Evolutionary conservation across 2,888 invertebrate species (phyloP), one percentile per base, ranked within the genome.

Genomic region (Oligia latruncula): DNA sequence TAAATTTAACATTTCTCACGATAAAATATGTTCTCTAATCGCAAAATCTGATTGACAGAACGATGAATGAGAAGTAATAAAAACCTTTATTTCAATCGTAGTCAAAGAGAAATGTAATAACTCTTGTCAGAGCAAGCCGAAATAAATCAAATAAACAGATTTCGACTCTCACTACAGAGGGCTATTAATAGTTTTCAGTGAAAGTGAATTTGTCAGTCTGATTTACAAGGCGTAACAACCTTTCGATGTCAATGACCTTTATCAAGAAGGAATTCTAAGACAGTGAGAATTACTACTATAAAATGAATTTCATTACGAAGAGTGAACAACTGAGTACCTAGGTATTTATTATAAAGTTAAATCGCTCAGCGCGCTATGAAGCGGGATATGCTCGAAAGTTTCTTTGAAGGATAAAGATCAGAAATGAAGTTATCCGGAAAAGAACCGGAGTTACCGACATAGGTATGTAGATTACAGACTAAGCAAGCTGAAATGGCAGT

Each of bases 61-160:
- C 20, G 52, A 49, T 70, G n/a, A 83, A 64, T 60, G 17, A 79
- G 23, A 73, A 70, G 60, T 70, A 68, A 60, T 55, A 40, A 29
- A 60, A 71, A 40, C 35, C 35, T 62, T 71, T 67, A 74, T 74
- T 71, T 81, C 65, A 81, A 85, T 66, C 49, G n/a, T 23, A 62
- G n/a, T 15, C 46, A 43, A 62, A 71, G 40, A 62, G n/a, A 74
- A 64, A 82, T 46, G 64, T 82, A 75, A 71, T 81, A 60, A n/a
- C 62, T 4, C 66, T 64, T 85, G 67, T 71, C 76, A 67, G 62
- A 60, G 23, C 17, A 60, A 60, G 49, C 15, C 23, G 17, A 73
- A 52, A 64, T 85, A 74, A 62, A 49, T 62, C 23, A 81, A 58
- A 67, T 74, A 68, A 75, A 85, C 65, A 71, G 4, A 85, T 60